Base-by-base conservation (phyloP, 2,113 vertebrate genomes). In the Artemisiospiza belli region DNA sequence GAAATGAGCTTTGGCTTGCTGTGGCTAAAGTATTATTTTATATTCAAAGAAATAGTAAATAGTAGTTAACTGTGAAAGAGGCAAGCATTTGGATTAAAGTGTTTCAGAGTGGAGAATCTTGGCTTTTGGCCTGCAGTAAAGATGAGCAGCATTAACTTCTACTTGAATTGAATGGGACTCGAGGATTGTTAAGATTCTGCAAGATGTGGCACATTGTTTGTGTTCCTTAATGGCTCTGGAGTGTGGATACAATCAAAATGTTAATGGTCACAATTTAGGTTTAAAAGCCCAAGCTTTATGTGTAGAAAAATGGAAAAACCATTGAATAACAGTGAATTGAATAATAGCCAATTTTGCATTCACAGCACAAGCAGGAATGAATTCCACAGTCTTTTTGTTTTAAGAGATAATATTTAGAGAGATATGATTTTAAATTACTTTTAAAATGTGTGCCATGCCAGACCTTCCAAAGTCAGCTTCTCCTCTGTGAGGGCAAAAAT, bases 51-150 rank as follows among this genome's bases (percentile, higher is more conserved):
- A 86, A 22, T 44, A 59, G 37, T 92, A 92, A 97, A 93, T 64
- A 95, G 87, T 83, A 93, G 88, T 95, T 95, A 96, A 77, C 59
- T 88, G 30, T 86, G 76, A 95, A 92, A 81, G 83, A 95, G 47
- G 47, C 47, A 83, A 62, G 72, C 52, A 47, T 90, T 88, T 93
- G 79, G 76, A 88, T 93, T 89, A 87, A 95, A 95, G 79, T 59
- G 25, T 90, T 70, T 89, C 72, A 77, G 90, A 85, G 93, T 67
- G 61, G 72, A 83, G 88, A 78, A 90, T 93, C 72, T 90, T 97
- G 92, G 76, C 93, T 86, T 94, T 92, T 91, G 90, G 94, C 92
- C 87, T 89, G 54, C 78, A 88, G 80, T 90, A 61, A 85, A 90
- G 92, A 91, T 77, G 64, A 94, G 85, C 88, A 87, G 43, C 68